phyloP scores from a whole-genome alignment of 2,888 invertebrate species.

The Dermolepida albohirtum region DNA sequence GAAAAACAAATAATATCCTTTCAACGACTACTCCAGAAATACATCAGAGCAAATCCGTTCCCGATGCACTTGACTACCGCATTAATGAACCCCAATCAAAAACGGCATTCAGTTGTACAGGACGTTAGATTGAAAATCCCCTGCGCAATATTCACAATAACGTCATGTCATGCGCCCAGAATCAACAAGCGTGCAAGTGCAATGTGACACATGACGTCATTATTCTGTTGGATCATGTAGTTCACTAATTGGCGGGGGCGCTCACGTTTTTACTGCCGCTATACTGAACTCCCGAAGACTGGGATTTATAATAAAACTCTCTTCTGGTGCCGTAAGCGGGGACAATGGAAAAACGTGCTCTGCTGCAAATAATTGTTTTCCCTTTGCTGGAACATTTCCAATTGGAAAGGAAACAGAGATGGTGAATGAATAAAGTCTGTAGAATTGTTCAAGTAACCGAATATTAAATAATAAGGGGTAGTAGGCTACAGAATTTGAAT shows the following conservation, averaged over 20 bases:
- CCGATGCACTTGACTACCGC: conserved; percentile 44
- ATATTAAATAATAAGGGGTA: conserved; percentile 15
- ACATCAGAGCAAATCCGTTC: conserved; percentile 39
- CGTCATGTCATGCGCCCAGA: conserved; percentile 51
- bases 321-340: conserved; percentile 30
- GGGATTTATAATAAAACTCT: conserved; percentile 39
- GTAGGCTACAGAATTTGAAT: neutral
- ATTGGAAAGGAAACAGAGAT: conserved; percentile 32
- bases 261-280: conserved; percentile 42
- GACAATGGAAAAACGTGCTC: conserved; percentile 33
- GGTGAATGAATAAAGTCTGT: conserved; percentile 19
- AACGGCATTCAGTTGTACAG: conserved; percentile 14
- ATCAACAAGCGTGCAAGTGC: conserved; percentile 63
- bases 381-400: conserved; percentile 22
- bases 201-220: conserved; percentile 65
- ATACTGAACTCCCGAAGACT: conserved; percentile 38
- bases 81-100: conserved; percentile 27
- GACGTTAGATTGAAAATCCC: conserved; percentile 22
- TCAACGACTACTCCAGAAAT: conserved; percentile 36
- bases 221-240: conserved; percentile 63
- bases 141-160: conserved; percentile 30
- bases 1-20: conserved; percentile 29
- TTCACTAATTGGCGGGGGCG: conserved; percentile 62
- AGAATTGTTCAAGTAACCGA: conserved; percentile 36
- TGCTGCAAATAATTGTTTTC: conserved; percentile 39